Evolutionary conservation across 2,797 vertebrate genomes (phyloP).

Genomic region (Enoplosus armatus): DNA sequence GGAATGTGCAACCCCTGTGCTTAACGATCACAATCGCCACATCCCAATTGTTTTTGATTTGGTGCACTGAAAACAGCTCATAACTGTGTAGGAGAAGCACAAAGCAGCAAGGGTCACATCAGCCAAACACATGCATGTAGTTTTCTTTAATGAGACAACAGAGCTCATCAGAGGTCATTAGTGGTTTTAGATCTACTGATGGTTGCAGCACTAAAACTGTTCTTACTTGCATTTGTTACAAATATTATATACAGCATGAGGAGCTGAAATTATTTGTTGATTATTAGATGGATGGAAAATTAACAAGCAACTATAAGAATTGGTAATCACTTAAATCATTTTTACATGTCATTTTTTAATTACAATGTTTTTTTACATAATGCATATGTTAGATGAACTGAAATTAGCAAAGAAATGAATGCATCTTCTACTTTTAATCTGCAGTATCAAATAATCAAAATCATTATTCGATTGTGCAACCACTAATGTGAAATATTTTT

Average conservation of each 20-base stretch:
- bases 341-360: not conserved
- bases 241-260: not conserved
- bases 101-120: not conserved
- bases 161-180: not conserved
- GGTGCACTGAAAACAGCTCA: not conserved
- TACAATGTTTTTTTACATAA: not conserved
- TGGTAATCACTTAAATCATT: not conserved
- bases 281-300: not conserved
- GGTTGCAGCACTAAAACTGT: not conserved
- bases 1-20: conserved; percentile 46
- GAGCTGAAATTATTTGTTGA: not conserved
- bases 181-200: not conserved
- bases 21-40: conserved; percentile 18
- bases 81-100: not conserved
- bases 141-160: not conserved
- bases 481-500: conserved; percentile 7
- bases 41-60: conserved; percentile 26
- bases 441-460: not conserved
- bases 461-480: not conserved
- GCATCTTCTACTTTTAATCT: not conserved
- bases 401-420: not conserved
- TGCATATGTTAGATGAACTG: not conserved
- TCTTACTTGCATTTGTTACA: not conserved
- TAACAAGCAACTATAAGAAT: not conserved
- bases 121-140: not conserved